Conservation (phyloP, 2,888 invertebrate genomes). For the Agriopis leucophaearia region DNA sequence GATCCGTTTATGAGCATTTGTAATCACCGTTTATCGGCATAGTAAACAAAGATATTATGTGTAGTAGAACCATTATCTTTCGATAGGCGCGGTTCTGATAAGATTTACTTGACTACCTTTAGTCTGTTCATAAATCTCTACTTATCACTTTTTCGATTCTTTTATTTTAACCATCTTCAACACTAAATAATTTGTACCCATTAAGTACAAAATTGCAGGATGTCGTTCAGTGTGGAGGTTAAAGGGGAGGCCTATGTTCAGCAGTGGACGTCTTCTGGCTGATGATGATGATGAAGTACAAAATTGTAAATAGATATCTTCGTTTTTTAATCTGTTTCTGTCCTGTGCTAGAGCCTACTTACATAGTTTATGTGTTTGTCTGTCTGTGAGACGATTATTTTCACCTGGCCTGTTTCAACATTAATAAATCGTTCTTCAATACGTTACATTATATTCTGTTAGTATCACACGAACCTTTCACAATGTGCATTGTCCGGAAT, state of each 20-base stretch:
- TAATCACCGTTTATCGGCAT: conserved; percentile 35
- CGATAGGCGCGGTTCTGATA: conserved; percentile 45
- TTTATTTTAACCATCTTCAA: not conserved
- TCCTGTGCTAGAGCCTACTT: no score
- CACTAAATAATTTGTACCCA: not conserved
- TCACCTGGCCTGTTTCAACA: not conserved
- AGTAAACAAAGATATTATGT: conserved; percentile 37
- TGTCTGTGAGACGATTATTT: no score
- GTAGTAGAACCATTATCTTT: conserved; percentile 33
- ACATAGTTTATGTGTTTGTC: no score
- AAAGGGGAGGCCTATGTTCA: no score
- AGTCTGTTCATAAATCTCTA: conserved; percentile 26
- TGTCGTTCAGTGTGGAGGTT: no score
- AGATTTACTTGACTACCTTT: conserved; percentile 26
- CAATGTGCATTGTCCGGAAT: conserved; percentile 60
- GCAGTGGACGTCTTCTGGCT: no score
- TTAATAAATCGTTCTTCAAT: not conserved
- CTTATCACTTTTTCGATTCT: not conserved
- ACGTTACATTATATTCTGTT: not conserved
- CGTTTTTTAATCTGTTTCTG: no score
- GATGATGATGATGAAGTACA: no score
- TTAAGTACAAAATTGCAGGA: no score
- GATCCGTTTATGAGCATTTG: conserved; percentile 22
- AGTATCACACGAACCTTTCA: conserved; percentile 34
- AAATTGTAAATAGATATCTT: no score